These are phyloP conservation scores for Euthynnus affinis DNA, from an alignment of 2,797 vertebrate species.

Conservation along the genomic window DNA sequence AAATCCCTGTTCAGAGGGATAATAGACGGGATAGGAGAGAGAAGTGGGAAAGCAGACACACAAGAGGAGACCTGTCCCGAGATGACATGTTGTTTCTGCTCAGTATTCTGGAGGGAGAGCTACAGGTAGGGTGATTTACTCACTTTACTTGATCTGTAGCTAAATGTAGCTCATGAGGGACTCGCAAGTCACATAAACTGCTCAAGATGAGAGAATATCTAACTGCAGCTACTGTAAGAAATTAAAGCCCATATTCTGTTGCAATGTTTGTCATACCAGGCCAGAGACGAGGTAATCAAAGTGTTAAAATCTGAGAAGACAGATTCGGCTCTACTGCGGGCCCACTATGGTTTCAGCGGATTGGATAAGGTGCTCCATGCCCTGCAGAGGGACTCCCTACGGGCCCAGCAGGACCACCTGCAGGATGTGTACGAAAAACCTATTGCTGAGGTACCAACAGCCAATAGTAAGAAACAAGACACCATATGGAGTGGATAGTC, in stretches of 20 bases:
- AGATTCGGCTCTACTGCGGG: slow-evolving; percentile 90
- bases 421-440: slow-evolving; percentile 92
- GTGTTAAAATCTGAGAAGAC: slow-evolving; percentile 93
- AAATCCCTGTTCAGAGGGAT: slow-evolving; percentile 4
- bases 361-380: slow-evolving; percentile 90
- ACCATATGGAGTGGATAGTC: slow-evolving; percentile 66
- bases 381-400: slow-evolving; percentile 91
- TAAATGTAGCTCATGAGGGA: slow-evolving; percentile 4
- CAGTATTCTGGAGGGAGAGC: slow-evolving; percentile 93
- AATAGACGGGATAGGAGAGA: slow-evolving; percentile 44
- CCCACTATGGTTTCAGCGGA: slow-evolving; percentile 91
- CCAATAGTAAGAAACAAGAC: slow-evolving; percentile 47
- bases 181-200: background rate
- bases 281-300: slow-evolving; percentile 94
- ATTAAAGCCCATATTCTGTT: slow-evolving; percentile 19
- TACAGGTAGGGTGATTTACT: slow-evolving; percentile 86
- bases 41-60: slow-evolving; percentile 44
- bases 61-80: slow-evolving; percentile 88
- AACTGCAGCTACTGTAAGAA: background rate
- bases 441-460: slow-evolving; percentile 89
- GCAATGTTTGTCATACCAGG: slow-evolving; percentile 80
- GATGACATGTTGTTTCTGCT: slow-evolving; percentile 94
- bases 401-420: slow-evolving; percentile 87
- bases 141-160: background rate
- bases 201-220: background rate